Evolutionary conservation across 2,797 vertebrate species (phyloP).

Genomic region (Liasis olivaceus): DNA sequence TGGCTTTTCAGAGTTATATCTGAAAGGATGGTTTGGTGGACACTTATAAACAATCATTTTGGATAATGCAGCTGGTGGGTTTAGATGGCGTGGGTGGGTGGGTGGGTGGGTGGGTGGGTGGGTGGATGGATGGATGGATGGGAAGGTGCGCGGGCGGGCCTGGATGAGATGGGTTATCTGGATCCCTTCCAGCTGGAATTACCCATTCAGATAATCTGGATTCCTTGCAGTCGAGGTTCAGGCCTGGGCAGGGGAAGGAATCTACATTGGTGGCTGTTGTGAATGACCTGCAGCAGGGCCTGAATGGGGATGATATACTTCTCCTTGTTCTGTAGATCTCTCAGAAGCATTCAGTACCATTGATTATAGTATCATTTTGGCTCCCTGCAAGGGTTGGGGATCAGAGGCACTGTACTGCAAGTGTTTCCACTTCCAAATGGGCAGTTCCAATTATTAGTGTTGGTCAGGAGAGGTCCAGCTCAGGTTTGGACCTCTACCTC

Average conservation of each 20-base stretch:
- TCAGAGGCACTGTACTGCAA: not conserved
- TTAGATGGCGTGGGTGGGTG: not conserved
- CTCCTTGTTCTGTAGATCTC: not conserved
- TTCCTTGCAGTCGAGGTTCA: not conserved
- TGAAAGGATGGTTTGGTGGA: not conserved
- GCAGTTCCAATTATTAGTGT: not conserved
- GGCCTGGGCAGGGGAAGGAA: not conserved
- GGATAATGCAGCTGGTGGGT: no score
- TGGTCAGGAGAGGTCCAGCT: not conserved
- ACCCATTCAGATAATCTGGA: not conserved
- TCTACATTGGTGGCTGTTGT: not conserved
- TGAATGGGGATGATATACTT: not conserved
- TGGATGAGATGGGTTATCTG: not conserved
- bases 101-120: not conserved
- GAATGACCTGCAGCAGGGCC: not conserved
- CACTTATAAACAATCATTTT: not conserved
- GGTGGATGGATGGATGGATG: not conserved
- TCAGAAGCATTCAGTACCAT: not conserved
- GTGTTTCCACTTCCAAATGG: not conserved
- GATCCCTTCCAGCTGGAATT: not conserved
- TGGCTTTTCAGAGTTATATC: not conserved
- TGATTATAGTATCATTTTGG: not conserved
- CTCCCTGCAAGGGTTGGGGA: not conserved
- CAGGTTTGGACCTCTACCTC: not conserved
- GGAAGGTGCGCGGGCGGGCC: not conserved